Evolutionary conservation across 2,888 invertebrate species (phyloP), one percentile per base, ranked within the genome.

Genomic region (Teleogryllus oceanicus): DNA sequence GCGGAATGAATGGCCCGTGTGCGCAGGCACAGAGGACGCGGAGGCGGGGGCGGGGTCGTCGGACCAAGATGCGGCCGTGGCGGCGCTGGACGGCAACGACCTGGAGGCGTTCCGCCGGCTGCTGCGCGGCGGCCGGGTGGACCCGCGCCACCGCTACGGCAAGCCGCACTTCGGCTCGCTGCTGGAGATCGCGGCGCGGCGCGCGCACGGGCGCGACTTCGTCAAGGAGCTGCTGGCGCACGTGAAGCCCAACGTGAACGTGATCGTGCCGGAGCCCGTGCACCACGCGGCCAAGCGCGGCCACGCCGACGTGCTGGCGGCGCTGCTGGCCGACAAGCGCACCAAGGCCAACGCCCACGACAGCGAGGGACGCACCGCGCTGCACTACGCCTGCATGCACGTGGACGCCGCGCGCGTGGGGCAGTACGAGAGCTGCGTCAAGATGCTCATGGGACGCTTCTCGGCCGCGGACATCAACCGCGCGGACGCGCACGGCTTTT

Each of bases 231-330:
- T 94, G 75, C 85, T 93, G 18, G 88, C 89, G 79, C 91, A 92
- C 81, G 92, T 92, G 0, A 88, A 92, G 85, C 89, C 91, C 0
- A 91, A 92, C 83, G 88, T 87, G 83, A 84, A 90, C 1, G 91
- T 92, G 84, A 88, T 88, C 82, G 88, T 88, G 2, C 88, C 90
- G 78, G 88, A 89, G n/a, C 91, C 92, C 0, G 87, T 93, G 82
- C 93, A 93, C 86, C 91, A 91, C 82, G 92, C 92, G 3, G 89
- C 90, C 1, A 89, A 90, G 84, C 88, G 87, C 78, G 90, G 90
- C 2, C 16, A 77, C 49, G 89, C 89, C 82, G 87, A 88, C 75
- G 89, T 89, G 10, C 84, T 92, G 77, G 85, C 87, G 82, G 85
- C 85, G 1, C 85, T 92, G n/a, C 83, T 91, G 50, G 88, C 16